Base-by-base conservation (phyloP, 2,113 vertebrate species). In the Sitta europaea region DNA sequence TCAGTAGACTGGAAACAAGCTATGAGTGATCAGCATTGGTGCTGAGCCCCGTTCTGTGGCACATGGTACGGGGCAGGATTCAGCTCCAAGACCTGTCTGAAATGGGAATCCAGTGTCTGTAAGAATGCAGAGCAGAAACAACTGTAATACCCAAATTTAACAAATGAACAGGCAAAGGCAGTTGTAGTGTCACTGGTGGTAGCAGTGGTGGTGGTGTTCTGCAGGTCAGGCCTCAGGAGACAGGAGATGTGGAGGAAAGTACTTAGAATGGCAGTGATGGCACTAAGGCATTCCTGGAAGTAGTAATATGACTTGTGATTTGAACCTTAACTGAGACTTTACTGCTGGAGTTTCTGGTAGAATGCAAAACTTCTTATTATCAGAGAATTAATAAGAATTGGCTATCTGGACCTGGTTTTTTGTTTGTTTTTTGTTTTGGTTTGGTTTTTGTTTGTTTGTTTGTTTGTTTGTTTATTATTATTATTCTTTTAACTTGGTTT, bases 11-110 rank as follows among this genome's bases (percentile, higher is more conserved):
- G 45, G 16, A 47, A 79, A 47, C 14, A 50, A 78, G 29, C 50
- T 24, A 1, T 0, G 0, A 0, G 3, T 53, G 48, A 17, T 72
- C 36, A 20, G 6, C 2, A 0, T 45, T 54, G 66, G 51, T 78
- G 51, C 33, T 71, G 61, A 85, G 57, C 33, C 55, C 7, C 4
- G 45, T 59, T 68, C 55, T 83, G 22, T 55, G n/a, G 29, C 22
- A 12, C 11, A 16, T 43, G 57, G 23, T 59, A n/a, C 0, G 0
- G n/a, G 38, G 55, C 33, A 81, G 65, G 43, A 43, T 90, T 87
- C 48, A 22, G n/a, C 57, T 59, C 11, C 14, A 18, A 0, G 0
- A 47, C 67, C 67, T 89, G 57, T 35, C 91, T 3, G 16, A 8
- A 67, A 47, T 61, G 48, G 35, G 43, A 75, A 4, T 31, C 33